Conservation (phyloP, 2,113 vertebrate genomes). For the Psephotus haematonotus region DNA sequence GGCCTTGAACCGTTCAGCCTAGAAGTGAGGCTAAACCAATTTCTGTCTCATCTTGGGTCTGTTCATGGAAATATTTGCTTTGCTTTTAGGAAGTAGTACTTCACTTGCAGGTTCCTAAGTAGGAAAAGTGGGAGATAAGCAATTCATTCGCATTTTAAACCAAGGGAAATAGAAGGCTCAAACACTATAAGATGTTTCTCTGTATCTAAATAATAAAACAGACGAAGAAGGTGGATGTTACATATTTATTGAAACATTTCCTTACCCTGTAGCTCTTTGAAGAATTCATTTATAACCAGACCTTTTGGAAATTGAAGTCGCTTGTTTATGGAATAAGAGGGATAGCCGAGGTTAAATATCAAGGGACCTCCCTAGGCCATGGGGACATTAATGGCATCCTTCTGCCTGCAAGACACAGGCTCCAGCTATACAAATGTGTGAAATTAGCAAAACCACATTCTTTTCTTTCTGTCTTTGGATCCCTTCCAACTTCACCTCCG, state of each 20-base stretch:
- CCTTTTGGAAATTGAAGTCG: not conserved
- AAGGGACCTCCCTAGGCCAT: not conserved
- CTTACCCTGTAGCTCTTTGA: not conserved
- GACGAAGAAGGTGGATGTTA: not conserved
- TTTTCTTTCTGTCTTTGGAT: constrained; percentile 23
- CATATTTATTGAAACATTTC: not conserved
- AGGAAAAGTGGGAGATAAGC: not conserved
- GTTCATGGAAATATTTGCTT: not conserved
- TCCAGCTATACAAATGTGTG: constrained; percentile 52
- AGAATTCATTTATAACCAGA: constrained; percentile 42
- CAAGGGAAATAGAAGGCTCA: not conserved
- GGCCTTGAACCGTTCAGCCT: not conserved
- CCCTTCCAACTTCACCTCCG: constrained; percentile 11
- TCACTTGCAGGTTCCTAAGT: not conserved
- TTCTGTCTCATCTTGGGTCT: not conserved
- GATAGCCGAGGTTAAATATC: not conserved
- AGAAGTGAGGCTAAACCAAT: fast-evolving
- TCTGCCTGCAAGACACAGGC: constrained; percentile 23
- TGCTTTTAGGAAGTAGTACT: not conserved
- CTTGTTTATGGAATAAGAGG: constrained; percentile 32
- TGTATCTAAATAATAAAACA: constrained; percentile 44
- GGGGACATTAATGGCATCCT: constrained; percentile 29
- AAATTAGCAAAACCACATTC: constrained; percentile 65
- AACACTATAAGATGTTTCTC: constrained; percentile 25
- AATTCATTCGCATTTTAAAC: not conserved